These are phyloP conservation scores for Clarias macrocephalus DNA, from an alignment of 2,113 vertebrate species.

Conservation along the genomic window DNA sequence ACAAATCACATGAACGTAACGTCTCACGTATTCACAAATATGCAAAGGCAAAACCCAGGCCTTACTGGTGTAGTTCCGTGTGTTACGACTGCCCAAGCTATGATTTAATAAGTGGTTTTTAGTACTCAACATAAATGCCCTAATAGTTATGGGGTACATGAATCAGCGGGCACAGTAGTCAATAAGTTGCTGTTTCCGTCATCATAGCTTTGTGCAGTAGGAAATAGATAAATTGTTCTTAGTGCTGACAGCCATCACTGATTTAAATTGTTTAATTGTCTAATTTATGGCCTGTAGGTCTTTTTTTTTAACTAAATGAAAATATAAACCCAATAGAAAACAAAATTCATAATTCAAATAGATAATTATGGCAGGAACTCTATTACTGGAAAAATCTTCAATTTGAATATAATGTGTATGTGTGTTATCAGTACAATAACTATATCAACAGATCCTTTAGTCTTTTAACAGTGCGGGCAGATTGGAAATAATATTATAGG, in stretches of 20 bases:
- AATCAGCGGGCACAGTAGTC: neutral
- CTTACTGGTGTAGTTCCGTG: neutral
- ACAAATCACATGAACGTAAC: neutral
- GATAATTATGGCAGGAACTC: neutral
- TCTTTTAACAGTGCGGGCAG: neutral
- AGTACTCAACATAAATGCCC: too few species aligned
- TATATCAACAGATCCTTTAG: neutral
- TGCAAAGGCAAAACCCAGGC: neutral
- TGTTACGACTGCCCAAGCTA: neutral
- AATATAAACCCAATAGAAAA: too few species aligned
- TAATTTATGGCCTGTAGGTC: neutral
- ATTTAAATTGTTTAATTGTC: neutral
- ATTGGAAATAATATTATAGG: neutral
- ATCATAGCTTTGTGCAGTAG: neutral
- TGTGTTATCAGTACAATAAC: neutral
- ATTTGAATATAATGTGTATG: neutral
- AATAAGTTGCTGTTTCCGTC: neutral
- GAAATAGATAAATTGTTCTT: neutral
- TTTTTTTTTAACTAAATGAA: neutral
- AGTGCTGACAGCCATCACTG: neutral
- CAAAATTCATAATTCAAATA: neutral
- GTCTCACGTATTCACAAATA: neutral
- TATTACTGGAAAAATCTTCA: neutral
- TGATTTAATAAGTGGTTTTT: neutral
- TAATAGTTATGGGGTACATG: too few species aligned